Conservation (phyloP, 2,797 vertebrate species). For the Gallinago nigripennis region DNA sequence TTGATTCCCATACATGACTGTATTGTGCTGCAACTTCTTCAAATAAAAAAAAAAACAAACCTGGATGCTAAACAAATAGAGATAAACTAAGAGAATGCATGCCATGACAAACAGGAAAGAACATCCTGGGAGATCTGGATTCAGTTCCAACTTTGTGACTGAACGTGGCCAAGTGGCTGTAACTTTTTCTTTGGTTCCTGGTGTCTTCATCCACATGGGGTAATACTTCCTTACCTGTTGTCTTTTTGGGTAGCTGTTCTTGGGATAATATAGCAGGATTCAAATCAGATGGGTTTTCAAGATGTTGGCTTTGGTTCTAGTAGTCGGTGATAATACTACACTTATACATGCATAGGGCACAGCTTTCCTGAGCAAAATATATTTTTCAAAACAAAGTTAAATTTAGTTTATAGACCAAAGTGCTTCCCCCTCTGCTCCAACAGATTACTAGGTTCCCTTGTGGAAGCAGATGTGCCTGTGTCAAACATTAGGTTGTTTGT, state of each 20-base stretch:
- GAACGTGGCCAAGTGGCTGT: accelerated
- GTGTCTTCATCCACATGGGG: neutral
- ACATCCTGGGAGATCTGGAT: neutral
- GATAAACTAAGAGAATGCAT: neutral
- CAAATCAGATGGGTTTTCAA: neutral
- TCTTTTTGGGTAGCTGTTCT: neutral
- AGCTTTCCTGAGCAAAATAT: neutral
- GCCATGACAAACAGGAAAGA: neutral
- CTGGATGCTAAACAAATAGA: neutral
- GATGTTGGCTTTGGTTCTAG: neutral
- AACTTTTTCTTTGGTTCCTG: neutral
- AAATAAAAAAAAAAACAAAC: neutral
- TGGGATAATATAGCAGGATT: neutral
- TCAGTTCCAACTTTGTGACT: neutral
- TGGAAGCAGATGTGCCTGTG: neutral
- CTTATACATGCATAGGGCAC: neutral
- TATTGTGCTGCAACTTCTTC: neutral
- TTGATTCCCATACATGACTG: neutral
- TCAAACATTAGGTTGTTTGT: neutral
- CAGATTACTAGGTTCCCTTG: neutral
- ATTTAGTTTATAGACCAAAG: neutral
- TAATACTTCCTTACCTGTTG: neutral
- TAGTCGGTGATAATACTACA: neutral
- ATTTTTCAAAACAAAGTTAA: neutral
- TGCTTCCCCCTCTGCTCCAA: neutral